Conservation (phyloP, 2,888 invertebrate genomes). For the Odontomyia ornata region DNA sequence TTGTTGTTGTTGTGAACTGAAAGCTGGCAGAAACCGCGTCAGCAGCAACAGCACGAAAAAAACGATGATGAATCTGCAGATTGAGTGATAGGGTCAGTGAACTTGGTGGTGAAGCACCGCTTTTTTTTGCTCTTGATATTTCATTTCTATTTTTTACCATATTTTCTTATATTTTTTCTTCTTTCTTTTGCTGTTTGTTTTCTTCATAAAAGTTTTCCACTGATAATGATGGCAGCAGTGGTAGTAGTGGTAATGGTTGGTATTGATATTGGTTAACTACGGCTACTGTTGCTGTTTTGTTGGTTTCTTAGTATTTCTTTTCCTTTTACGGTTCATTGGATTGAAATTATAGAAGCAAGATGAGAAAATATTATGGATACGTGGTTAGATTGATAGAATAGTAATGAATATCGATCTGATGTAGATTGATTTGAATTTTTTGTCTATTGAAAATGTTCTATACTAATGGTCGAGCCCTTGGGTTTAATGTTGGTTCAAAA, state of each 20-base stretch:
- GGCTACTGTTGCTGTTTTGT: not conserved
- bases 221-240: not conserved
- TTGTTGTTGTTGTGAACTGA: not conserved
- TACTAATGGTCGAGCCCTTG: no score
- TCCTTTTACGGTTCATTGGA: slow-evolving; percentile 15
- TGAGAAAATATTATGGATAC: not conserved
- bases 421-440: not conserved
- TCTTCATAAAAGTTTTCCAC: not conserved
- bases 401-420: not conserved
- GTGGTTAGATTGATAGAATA: not conserved
- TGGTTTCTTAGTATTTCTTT: no score
- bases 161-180: not conserved
- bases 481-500: no score
- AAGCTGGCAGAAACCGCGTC: not conserved
- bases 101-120: not conserved
- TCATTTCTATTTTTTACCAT: not conserved
- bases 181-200: not conserved
- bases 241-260: not conserved
- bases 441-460: not conserved
- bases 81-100: slow-evolving; percentile 8
- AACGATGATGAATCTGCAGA: slow-evolving; percentile 9
- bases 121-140: not conserved
- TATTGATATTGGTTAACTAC: not conserved
- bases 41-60: not conserved
- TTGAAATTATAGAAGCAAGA: not conserved